Evolutionary conservation across 2,113 vertebrate species (phyloP).

Genomic region (Limnothrissa miodon): DNA sequence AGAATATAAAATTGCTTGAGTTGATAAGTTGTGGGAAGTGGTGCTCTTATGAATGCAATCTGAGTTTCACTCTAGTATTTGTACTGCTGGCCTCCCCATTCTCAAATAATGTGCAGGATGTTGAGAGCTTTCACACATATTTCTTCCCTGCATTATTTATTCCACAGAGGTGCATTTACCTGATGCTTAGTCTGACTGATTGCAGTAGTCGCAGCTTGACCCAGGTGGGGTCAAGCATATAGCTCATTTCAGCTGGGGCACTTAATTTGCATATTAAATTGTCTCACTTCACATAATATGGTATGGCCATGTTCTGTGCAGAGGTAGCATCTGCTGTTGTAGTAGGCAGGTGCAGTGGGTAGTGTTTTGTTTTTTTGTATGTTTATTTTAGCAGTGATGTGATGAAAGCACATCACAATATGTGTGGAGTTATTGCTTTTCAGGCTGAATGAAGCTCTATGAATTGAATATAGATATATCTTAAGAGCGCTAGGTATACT

Average conservation of each 20-base stretch:
- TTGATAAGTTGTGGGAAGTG: neutral
- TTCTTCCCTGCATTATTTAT: neutral
- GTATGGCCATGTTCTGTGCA: constrained; percentile 35
- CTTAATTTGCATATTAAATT: too few relatives aligned
- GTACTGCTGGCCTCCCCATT: neutral
- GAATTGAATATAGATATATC: neutral
- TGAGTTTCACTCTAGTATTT: neutral
- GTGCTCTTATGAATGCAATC: neutral
- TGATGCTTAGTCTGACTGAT: neutral
- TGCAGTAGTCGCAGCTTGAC: neutral
- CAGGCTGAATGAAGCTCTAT: neutral
- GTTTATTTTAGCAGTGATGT: neutral
- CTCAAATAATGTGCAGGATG: neutral
- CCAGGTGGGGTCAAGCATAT: constrained; percentile 21
- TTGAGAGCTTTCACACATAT: neutral
- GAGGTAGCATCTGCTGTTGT: too few relatives aligned
- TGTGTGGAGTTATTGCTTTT: neutral
- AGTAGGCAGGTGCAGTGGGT: too few relatives aligned
- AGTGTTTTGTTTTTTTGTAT: too few relatives aligned
- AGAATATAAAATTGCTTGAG: neutral
- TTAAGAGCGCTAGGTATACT: neutral
- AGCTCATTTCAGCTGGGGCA: constrained; percentile 27
- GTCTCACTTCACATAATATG: constrained; percentile 42
- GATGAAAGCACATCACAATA: neutral
- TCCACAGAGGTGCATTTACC: neutral